These are phyloP conservation scores for Eulemur coronatus DNA, from an alignment of 2,797 vertebrate species.

Conservation along the genomic window DNA sequence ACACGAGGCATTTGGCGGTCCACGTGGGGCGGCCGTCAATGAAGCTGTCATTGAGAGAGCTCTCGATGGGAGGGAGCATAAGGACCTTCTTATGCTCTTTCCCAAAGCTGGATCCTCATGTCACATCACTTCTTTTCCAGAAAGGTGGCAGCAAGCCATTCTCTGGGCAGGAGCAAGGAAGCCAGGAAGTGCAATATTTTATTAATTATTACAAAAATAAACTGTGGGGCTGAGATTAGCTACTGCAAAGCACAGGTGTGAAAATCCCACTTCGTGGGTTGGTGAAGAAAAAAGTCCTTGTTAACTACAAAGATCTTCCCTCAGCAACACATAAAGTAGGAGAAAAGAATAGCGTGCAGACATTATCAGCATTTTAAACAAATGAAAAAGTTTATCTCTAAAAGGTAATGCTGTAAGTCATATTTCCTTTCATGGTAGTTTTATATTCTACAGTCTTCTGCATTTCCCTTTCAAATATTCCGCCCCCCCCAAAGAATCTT, in stretches of 20 bases:
- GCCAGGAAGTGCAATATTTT: constrained; percentile 71
- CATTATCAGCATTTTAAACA: neutral
- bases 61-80: constrained; percentile 64
- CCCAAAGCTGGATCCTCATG: constrained; percentile 32
- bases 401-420: neutral
- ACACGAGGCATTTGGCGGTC: neutral
- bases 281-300: constrained; percentile 65
- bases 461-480: neutral
- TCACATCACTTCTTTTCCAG: constrained; percentile 70
- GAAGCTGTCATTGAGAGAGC: constrained; percentile 73
- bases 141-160: constrained; percentile 71
- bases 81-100: constrained; percentile 65
- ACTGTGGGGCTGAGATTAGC: constrained; percentile 60
- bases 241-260: constrained; percentile 68
- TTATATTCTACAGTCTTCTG: rapidly evolving
- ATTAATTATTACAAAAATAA: constrained; percentile 81
- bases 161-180: constrained; percentile 63
- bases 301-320: constrained; percentile 20
- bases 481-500: neutral
- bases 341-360: neutral
- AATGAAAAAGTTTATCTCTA: neutral
- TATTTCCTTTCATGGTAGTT: neutral
- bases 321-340: neutral
- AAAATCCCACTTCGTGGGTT: constrained; percentile 78
- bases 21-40: neutral